phyloP scores from a whole-genome alignment of 2,113 vertebrate genomes.

The Apteryx mantelli region DNA sequence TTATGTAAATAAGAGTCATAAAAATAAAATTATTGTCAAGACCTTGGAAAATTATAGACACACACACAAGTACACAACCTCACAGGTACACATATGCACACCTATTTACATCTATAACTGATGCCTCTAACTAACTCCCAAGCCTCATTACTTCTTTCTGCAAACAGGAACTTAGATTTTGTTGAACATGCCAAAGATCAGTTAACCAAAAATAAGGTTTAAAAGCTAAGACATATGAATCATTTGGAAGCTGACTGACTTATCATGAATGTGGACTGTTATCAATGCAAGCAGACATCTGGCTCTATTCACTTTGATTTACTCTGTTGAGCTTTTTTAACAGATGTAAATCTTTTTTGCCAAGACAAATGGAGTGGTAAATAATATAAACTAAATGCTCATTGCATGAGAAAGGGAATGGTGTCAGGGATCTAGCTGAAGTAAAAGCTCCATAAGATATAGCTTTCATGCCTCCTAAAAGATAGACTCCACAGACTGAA shows the following conservation, averaged over 20 bases:
- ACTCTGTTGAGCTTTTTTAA: neutral
- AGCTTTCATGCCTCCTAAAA: neutral
- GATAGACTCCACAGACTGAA: neutral
- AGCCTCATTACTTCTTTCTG: neutral
- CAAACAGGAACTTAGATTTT: neutral
- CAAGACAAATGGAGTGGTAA: conserved; percentile 42
- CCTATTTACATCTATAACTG: neutral
- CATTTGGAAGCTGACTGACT: neutral
- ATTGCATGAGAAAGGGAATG: conserved; percentile 2
- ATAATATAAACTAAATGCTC: conserved; percentile 34
- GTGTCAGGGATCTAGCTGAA: neutral
- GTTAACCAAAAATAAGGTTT: neutral
- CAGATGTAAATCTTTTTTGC: conserved; percentile 43
- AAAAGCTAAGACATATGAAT: conserved; percentile 13
- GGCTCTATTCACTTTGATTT: conserved; percentile 36
- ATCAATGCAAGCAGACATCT: neutral
- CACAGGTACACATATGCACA: neutral
- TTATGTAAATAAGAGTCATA: neutral
- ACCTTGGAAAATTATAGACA: neutral
- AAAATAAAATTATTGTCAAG: neutral
- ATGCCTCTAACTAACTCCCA: neutral
- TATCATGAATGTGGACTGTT: neutral
- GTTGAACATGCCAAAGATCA: neutral
- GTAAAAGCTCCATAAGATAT: neutral
- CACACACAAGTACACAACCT: neutral